Conservation (phyloP, 2,113 vertebrate species). For the Xyliphius kryptos region DNA sequence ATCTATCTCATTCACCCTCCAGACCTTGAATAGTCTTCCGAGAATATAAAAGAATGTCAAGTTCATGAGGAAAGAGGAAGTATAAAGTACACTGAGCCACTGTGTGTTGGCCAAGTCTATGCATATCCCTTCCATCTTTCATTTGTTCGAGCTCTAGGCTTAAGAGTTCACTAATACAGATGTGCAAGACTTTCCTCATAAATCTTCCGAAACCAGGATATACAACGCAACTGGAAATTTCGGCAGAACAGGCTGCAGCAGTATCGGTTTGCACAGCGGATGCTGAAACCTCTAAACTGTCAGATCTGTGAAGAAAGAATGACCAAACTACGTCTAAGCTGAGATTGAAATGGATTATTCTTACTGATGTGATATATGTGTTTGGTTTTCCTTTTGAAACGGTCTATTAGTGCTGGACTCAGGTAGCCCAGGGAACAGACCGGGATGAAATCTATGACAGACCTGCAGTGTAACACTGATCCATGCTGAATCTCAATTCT, state of each 20-base stretch:
- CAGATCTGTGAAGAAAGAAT: conserved; percentile 18
- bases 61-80: conserved; percentile 31
- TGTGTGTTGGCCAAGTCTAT: conserved; percentile 22
- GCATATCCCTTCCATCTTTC: conserved; percentile 21
- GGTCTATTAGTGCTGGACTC: too few species aligned
- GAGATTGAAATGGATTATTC: conserved; percentile 10
- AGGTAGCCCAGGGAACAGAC: too few species aligned
- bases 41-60: conserved; percentile 27
- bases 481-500: too few species aligned
- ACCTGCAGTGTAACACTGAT: too few species aligned
- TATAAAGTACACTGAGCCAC: conserved; percentile 29
- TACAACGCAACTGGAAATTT: conserved; percentile 31
- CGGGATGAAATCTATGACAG: too few species aligned
- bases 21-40: background rate
- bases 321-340: background rate
- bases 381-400: too few species aligned
- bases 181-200: conserved; percentile 31
- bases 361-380: conserved; percentile 4
- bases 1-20: conserved; percentile 1
- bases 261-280: conserved; percentile 13
- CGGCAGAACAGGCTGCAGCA: conserved; percentile 22
- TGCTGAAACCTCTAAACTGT: conserved; percentile 17
- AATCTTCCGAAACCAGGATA: conserved; percentile 31
- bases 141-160: conserved; percentile 17
- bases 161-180: conserved; percentile 41